phyloP scores from a whole-genome alignment of 2,113 vertebrate genomes.

The Benitochromis conjunctus region DNA sequence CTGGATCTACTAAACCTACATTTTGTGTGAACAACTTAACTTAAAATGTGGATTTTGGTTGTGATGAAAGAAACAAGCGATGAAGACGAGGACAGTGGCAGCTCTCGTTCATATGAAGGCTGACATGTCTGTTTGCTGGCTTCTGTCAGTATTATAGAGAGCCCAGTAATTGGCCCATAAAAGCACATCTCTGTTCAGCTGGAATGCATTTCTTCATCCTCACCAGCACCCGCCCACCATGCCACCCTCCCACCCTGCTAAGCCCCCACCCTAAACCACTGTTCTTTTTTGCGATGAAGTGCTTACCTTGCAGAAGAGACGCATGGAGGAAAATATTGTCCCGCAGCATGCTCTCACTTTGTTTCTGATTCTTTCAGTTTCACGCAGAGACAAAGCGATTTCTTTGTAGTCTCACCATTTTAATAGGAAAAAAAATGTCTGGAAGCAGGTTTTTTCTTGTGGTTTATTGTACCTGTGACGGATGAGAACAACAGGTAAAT shows the following conservation, averaged over 20 bases:
- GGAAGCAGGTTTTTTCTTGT: neutral
- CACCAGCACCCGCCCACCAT: too few species aligned
- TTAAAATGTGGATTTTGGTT: conserved; percentile 43
- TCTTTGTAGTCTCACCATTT: neutral
- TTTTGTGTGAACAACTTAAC: conserved; percentile 7
- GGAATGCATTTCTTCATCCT: neutral
- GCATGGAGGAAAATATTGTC: conserved; percentile 4
- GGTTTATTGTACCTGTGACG: neutral
- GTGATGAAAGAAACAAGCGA: conserved; percentile 44
- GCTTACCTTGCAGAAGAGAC: conserved; percentile 48
- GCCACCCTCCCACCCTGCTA: neutral
- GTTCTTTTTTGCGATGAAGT: conserved; percentile 6
- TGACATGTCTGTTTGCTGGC: neutral
- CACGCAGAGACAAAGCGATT: conserved; percentile 19
- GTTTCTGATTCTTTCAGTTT: conserved; percentile 16
- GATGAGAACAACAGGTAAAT: neutral
- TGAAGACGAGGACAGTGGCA: neutral
- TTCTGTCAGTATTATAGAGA: conserved; percentile 2
- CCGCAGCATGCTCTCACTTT: conserved; percentile 20
- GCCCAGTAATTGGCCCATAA: conserved; percentile 29
- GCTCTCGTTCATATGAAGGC: neutral
- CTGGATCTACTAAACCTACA: neutral
- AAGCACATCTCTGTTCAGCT: neutral
- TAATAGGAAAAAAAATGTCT: neutral
- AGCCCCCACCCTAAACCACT: neutral